Base-by-base conservation (phyloP, 2,797 vertebrate genomes). In the Sylvia borin region DNA sequence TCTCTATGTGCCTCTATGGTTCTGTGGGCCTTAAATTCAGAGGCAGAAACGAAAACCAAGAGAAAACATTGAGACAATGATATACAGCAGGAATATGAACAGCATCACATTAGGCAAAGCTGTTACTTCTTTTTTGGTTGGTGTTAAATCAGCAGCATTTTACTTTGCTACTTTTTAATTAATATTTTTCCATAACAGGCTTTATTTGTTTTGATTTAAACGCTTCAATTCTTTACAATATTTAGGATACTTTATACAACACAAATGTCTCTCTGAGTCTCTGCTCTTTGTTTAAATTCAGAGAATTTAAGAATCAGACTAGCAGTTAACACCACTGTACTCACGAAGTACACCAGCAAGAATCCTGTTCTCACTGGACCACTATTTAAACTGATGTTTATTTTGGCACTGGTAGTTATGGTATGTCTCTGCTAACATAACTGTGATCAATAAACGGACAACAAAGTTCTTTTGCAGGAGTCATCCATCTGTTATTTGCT, bases 391-490 rank as follows among this genome's bases (percentile, higher is more conserved):
- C 42, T 67, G 38, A 73, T 90, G 85, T 94, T 93, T 95, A 85
- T 76, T 94, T 95, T 96, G 92, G 95, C 86, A 91, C 43, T 45
- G 27, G 55, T 51, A 89, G 79, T 76, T 83, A 72, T 53, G 93
- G 60, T 54, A 91, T 40, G 73, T 57, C 71, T 92, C 65, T 86
- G 80, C 45, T 88, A 77, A 97, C 93, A 90, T 71, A 96, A 94
- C 85, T 93, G 94, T 13, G 32, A 94, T 92, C 90, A 96, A 83
- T 84, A 96, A 97, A 97, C 22, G 61, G 87, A 95, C 88, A 95
- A 95, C 55, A 92, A 93, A 95, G 91, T 87, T 88, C 47, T 43
- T 85, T 53, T 36, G 9, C 67, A 57, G 87, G 87, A 91, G 68
- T 74, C 68, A 73, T 94, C 95, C 92, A 95, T 95, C 86, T 97